Base-by-base conservation (phyloP, 1,140 invertebrate genomes). In the Lasioglossum baleicum region DNA sequence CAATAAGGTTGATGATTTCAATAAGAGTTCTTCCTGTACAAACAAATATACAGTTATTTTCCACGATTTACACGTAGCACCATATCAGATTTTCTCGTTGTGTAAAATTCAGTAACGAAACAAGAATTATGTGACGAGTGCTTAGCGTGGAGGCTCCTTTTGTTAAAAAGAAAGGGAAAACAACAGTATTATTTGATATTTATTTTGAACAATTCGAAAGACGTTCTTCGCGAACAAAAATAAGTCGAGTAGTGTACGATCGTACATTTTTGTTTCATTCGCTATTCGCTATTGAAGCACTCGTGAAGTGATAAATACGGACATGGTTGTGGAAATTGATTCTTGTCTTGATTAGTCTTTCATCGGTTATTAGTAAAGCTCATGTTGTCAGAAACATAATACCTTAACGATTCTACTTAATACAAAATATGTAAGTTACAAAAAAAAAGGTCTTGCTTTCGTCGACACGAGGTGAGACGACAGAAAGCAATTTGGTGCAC, bases 401-500 rank as follows among this genome's bases (percentile, higher is more conserved):
- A 35, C 60, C 76, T 79, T 83, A 84, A 83, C 48, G 60, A 83
- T 80, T 83, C 58, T 44, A 75, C 81, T 83, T 68, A 80, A 61
- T 40, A 84, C 51, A 80, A 35, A 56, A 67, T 68, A 20, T 61
- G 58, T 72, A 58, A 80, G 71, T 79, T 69, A n/a, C n/a, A 13
- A 84, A 77, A 60, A 84, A 77, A 60, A 26, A 26, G 26, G 68
- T 67, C 35, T 83, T 71, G 63, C 81, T 85, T 75, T 67, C 81
- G 70, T 83, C 70, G 65, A 67, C 70, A 56, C 58, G 80, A 80
- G 82, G 86, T 86, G 86, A 86, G 85, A 84, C 77, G 65, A 75
- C 79, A 83, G 73, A 64, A 80, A 79, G 82, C 81, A 87, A 67
- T 91, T 92, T 90, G 87, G 87, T 90, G 90, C 86, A 90, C 83